Evolutionary conservation across 1,140 invertebrate genomes (phyloP), one percentile per base, ranked within the genome.

Genomic region (Brachystomella parvula): DNA sequence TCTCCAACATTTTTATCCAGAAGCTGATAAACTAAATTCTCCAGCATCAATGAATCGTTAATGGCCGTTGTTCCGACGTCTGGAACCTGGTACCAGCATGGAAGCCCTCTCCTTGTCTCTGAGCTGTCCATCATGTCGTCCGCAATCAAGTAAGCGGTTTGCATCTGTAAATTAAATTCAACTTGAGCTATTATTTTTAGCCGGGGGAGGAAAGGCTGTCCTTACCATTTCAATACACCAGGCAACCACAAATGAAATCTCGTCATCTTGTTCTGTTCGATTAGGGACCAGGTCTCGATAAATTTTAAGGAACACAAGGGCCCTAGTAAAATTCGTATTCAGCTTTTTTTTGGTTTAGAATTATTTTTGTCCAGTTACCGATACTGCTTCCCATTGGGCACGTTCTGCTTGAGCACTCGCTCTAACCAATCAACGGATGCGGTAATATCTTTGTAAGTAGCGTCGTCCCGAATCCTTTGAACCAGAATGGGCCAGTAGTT

Each of bases 121-220:
- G 89, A 88, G 24, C 83, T 78, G 77, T 98, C 94, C 86, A 96
- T 93, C 15, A 98, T 86, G 78, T 98, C 96, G 79, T 96, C 94
- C 9, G 85, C 75, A 0, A 98, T 79, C 2, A 98, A 77, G 68
- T 94, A 89, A 75, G 87, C 92, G 21, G 89, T 87, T 82, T 98
- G 94, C 2, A 62, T 2, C 65, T 59, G 64, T 44, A 47, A 56
- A 64, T 47, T 31, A 21, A 2, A 24, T 44, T 53, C 49, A 21
- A 21, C 24, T n/a, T 19, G 61, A 61, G 56, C 24, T 47, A 65
- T 24, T 29, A 28, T n/a, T 32, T 26, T 15, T n/a, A 47, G 26
- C 6, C 31, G 26, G 9, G 32, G 9, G 63, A 64, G 33, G 35
- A 30, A 49, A 31, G 60, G 59, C n/a, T 24, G 6, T 12, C 2